Percentiles rank a stretch among this genome's conserved stretches.
These are phyloP conservation scores for Leistus spinibarbis DNA, from an alignment of 2,888 invertebrate genomes.

Conservation along the genomic window DNA sequence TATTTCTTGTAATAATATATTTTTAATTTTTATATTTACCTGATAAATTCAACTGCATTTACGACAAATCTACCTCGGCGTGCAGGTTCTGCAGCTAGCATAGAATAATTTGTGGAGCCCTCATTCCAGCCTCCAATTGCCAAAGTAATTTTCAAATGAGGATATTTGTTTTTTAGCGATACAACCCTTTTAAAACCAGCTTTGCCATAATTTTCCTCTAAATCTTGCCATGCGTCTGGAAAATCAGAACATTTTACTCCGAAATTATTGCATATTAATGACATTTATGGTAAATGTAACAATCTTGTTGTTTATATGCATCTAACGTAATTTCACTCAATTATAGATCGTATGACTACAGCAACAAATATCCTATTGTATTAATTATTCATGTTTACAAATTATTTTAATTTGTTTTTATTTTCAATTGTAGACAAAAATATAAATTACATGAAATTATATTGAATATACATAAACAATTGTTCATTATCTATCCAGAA, in stretches of 20 bases:
- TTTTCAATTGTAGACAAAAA: too few species aligned
- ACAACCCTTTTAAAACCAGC: slow-evolving; percentile 74
- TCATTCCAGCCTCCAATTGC: slow-evolving; percentile 95
- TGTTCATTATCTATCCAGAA: too few species aligned
- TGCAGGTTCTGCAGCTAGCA: slow-evolving; percentile 68
- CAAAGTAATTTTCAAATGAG: slow-evolving; percentile 71
- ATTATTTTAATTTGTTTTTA: too few species aligned
- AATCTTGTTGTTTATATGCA: not conserved
- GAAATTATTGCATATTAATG: not conserved
- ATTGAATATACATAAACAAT: too few species aligned
- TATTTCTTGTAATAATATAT: too few species aligned
- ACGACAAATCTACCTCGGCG: slow-evolving; percentile 70
- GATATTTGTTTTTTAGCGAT: slow-evolving; percentile 67
- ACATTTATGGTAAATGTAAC: not conserved
- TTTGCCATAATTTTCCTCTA: slow-evolving; percentile 76
- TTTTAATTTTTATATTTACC: slow-evolving; percentile 54
- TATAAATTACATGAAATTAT: too few species aligned
- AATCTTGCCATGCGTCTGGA: slow-evolving; percentile 76
- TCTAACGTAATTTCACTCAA: not conserved
- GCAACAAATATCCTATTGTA: too few species aligned
- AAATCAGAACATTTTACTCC: not conserved
- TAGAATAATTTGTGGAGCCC: slow-evolving; percentile 76
- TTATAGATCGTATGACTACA: too few species aligned
- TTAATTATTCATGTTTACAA: too few species aligned
- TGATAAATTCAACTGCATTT: slow-evolving; percentile 72